A percentile compares a stretch with the other conserved stretches of the same genome.
These are phyloP conservation scores for Holothuria glaberrima DNA, from an alignment of 35 echinoderm and acorn worm species.

Conservation along the genomic window DNA sequence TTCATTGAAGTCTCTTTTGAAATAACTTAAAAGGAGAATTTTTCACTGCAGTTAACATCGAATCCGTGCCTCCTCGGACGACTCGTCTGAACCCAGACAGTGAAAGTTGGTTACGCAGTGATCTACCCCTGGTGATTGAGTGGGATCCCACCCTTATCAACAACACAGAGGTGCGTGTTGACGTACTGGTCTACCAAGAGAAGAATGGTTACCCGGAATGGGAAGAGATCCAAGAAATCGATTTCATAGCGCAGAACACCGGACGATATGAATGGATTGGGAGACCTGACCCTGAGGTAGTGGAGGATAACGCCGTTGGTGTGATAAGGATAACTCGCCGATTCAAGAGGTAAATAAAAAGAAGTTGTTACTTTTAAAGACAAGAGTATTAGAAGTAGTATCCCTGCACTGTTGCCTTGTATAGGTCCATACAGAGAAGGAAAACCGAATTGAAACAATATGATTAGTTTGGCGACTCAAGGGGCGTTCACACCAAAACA, in stretches of 20 bases:
- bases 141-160: constrained; percentile 82
- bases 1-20: too few species aligned
- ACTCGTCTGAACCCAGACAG: constrained; percentile 86
- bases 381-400: too few species aligned
- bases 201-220: constrained; percentile 63
- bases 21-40: too few species aligned
- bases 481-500: too few species aligned
- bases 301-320: constrained; percentile 83
- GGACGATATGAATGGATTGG: constrained; percentile 82
- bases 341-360: constrained; percentile 73
- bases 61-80: constrained; percentile 63
- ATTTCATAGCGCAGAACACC: constrained; percentile 73
- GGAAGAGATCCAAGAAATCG: constrained; percentile 79
- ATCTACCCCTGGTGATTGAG: constrained; percentile 81
- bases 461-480: too few species aligned
- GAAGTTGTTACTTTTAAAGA: too few species aligned
- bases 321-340: constrained; percentile 81
- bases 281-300: constrained; percentile 48
- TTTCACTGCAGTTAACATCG: constrained; percentile 69
- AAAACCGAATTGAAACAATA: too few species aligned
- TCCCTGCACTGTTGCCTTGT: too few species aligned
- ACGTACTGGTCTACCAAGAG: constrained; percentile 81
- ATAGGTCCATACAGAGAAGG: too few species aligned
- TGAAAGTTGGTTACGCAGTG: constrained; percentile 76
- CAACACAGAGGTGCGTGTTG: constrained; percentile 75